Evolutionary conservation across 2,888 invertebrate genomes (phyloP).

Genomic region (Acronicta leporina): DNA sequence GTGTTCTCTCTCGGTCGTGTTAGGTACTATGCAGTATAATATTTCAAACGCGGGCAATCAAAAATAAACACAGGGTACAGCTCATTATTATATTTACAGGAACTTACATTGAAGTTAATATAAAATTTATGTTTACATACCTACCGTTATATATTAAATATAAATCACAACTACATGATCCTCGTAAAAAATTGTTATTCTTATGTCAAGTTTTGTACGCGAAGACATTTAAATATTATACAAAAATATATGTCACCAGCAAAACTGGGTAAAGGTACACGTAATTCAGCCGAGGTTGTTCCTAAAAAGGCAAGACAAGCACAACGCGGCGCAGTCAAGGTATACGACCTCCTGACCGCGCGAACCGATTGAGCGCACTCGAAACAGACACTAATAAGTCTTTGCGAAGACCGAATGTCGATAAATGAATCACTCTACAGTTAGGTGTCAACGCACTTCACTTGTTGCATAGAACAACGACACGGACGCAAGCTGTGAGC

Average conservation of each 20-base stretch:
- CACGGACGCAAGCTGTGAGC: conserved; percentile 77
- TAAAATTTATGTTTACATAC: conserved; percentile 45
- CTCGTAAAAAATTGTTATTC: conserved; percentile 92
- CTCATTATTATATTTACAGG: conserved; percentile 56
- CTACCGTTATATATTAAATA: conserved; percentile 79
- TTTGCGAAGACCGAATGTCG: conserved; percentile 72
- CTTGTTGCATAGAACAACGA: conserved; percentile 75
- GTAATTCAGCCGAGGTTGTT: conserved; percentile 79
- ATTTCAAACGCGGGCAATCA: conserved; percentile 51
- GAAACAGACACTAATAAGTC: conserved; percentile 78
- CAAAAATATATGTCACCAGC: conserved; percentile 73
- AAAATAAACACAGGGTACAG: conserved; percentile 58
- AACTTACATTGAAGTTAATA: conserved; percentile 46
- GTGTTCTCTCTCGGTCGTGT: conserved; percentile 19
- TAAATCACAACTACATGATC: conserved; percentile 91
- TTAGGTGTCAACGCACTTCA: conserved; percentile 88
- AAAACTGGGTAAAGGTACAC: conserved; percentile 83
- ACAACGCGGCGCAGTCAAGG: conserved; percentile 83
- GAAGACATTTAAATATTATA: conserved; percentile 89
- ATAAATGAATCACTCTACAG: conserved; percentile 85
- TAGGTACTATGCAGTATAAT: conserved; percentile 39
- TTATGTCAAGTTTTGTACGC: conserved; percentile 90
- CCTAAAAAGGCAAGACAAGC: conserved; percentile 85
- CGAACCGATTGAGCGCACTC: conserved; percentile 76
- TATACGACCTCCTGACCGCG: conserved; percentile 74